Conservation (phyloP, 2,797 vertebrate genomes). For the Carcharodon carcharias region DNA sequence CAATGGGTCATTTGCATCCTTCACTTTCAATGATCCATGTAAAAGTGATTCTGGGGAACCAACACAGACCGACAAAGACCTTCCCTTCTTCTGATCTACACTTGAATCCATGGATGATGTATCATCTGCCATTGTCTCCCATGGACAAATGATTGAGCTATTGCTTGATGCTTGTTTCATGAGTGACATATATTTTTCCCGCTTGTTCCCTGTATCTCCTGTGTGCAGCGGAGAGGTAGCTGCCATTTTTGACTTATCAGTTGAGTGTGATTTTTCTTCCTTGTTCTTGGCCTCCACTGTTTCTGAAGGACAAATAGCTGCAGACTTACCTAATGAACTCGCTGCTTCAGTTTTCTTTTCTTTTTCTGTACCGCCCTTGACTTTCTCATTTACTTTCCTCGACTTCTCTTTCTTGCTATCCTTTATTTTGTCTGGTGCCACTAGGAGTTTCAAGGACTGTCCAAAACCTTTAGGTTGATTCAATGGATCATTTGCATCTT, state of each 20-base stretch:
- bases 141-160: constrained; percentile 7
- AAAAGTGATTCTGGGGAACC: constrained; percentile 41
- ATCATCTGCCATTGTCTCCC: constrained; percentile 38
- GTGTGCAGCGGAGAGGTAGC: neutral
- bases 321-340: constrained; percentile 25
- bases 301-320: constrained; percentile 36
- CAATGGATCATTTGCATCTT: neutral
- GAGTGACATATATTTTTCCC: neutral
- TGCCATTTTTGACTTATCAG: too few relatives aligned
- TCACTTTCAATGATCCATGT: constrained; percentile 35
- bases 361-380: neutral
- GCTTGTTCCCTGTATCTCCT: neutral
- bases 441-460: constrained; percentile 62
- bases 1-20: neutral
- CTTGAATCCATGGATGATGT: constrained; percentile 48
- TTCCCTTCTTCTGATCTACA: constrained; percentile 45
- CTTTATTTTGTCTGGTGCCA: constrained; percentile 48
- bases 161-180: constrained; percentile 9
- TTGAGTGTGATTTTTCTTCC: constrained; percentile 7
- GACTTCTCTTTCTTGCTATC: constrained; percentile 43
- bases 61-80: constrained; percentile 42
- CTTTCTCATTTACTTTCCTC: constrained; percentile 45
- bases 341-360: constrained; percentile 45
- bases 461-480: constrained; percentile 53
- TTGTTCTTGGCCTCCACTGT: neutral